Conservation (phyloP, 1,140 invertebrate species). For the Venturia canescens region DNA sequence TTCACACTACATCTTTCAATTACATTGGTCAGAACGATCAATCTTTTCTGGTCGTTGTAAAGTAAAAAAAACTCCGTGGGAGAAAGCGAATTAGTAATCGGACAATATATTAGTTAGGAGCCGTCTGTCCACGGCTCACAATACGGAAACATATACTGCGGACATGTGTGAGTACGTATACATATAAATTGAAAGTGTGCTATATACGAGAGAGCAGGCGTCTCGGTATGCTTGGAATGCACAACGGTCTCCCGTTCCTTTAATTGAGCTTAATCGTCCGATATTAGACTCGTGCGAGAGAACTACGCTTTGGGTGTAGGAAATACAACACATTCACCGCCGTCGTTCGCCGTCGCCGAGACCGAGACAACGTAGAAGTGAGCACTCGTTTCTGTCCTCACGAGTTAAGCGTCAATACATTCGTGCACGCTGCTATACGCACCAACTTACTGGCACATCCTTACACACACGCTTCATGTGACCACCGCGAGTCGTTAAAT, state of each 20-base stretch:
- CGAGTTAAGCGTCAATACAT: conserved; percentile 3
- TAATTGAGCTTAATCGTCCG: conserved; percentile 74
- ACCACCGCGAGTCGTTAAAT: too few relatives aligned
- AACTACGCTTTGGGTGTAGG: conserved; percentile 58
- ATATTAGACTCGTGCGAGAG: conserved; percentile 70
- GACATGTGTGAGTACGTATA: not conserved
- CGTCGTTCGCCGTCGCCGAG: not conserved
- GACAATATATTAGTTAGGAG: conserved; percentile 7
- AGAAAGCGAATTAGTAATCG: conserved; percentile 33
- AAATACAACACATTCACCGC: conserved; percentile 31
- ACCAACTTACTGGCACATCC: not conserved
- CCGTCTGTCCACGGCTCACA: not conserved
- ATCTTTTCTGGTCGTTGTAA: conserved; percentile 44
- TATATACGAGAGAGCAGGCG: not conserved
- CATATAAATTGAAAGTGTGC: not conserved
- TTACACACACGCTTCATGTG: too few relatives aligned
- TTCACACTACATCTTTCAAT: conserved; percentile 15
- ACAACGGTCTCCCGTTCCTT: conserved; percentile 65
- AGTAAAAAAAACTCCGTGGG: conserved; percentile 12
- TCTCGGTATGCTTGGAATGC: conserved; percentile 68
- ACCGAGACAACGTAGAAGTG: conserved; percentile 20
- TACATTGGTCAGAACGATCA: conserved; percentile 17
- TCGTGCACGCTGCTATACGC: not conserved
- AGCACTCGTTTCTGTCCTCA: conserved; percentile 8
- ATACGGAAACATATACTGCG: not conserved